phyloP scores from a whole-genome alignment of 1,140 invertebrate species.

The Augochlora pura region DNA sequence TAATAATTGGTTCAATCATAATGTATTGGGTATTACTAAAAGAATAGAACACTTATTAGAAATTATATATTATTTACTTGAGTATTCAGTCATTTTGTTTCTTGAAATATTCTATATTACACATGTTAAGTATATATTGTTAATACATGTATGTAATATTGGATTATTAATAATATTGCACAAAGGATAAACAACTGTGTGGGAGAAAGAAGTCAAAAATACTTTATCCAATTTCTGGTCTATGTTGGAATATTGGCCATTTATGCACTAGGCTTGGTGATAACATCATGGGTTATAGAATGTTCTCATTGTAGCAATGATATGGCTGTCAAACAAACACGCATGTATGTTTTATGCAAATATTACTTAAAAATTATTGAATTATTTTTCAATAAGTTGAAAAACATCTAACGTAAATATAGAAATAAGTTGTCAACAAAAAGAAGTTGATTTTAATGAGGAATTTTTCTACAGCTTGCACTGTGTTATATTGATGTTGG shows the following conservation, averaged over 20 bases:
- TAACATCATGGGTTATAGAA: constrained; percentile 88
- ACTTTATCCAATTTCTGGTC: constrained; percentile 95
- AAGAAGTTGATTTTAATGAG: constrained; percentile 26
- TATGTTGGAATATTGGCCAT: constrained; percentile 85
- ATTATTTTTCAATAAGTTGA: neutral
- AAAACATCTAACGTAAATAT: neutral
- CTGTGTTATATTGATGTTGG: constrained; percentile 90
- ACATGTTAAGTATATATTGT: constrained; percentile 7
- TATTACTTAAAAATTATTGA: neutral
- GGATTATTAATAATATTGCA: constrained; percentile 52
- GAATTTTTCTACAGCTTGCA: constrained; percentile 86
- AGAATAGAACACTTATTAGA: neutral
- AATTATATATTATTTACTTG: neutral
- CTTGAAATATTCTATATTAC: neutral
- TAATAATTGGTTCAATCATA: constrained; percentile 1
- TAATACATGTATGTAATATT: constrained; percentile 16
- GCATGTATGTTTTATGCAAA: constrained; percentile 83
- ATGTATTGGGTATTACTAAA: neutral
- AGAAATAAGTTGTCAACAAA: neutral
- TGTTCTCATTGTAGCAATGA: constrained; percentile 86
- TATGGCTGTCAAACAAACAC: constrained; percentile 85
- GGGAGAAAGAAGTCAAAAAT: constrained; percentile 96
- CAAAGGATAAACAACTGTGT: constrained; percentile 96
- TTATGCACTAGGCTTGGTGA: constrained; percentile 87
- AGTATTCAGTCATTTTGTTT: neutral